Percentiles rank a stretch among this genome's conserved stretches.
These are phyloP conservation scores for Loris lydekkerianus DNA, from an alignment of 2,797 vertebrate species.

Conservation along the genomic window DNA sequence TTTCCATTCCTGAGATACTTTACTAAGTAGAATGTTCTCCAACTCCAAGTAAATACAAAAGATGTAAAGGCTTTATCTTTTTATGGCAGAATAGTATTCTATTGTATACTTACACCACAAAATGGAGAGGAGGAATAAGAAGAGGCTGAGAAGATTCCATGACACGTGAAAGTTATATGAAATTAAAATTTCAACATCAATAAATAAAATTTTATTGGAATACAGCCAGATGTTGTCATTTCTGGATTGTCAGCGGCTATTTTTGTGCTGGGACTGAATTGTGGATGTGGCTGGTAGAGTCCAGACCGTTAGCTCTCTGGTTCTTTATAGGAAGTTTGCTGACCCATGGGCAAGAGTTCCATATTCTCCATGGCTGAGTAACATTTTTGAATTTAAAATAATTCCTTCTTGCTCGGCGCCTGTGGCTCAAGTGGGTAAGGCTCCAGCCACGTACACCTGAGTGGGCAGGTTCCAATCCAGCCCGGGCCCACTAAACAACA, in stretches of 20 bases:
- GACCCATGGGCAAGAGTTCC: background rate
- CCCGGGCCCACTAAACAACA: too few species aligned
- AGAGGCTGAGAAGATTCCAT: background rate
- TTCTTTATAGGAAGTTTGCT: background rate
- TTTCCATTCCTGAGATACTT: too few species aligned
- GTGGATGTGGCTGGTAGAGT: background rate
- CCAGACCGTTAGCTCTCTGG: accelerated
- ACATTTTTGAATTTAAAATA: background rate
- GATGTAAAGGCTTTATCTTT: too few species aligned
- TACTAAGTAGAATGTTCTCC: too few species aligned
- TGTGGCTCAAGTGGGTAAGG: too few species aligned
- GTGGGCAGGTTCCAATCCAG: too few species aligned
- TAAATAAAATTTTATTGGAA: background rate
- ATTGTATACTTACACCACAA: too few species aligned
- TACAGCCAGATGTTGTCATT: background rate
- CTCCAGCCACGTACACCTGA: too few species aligned
- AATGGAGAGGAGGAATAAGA: background rate
- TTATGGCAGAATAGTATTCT: too few species aligned
- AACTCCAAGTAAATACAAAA: too few species aligned
- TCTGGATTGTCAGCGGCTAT: too few species aligned
- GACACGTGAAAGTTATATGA: background rate
- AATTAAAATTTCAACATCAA: background rate
- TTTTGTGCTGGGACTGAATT: background rate
- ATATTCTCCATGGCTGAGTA: background rate
- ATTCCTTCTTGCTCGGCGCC: background rate